These are phyloP conservation scores for Sprattus sprattus DNA, from an alignment of 2,113 vertebrate species.

Conservation along the genomic window DNA sequence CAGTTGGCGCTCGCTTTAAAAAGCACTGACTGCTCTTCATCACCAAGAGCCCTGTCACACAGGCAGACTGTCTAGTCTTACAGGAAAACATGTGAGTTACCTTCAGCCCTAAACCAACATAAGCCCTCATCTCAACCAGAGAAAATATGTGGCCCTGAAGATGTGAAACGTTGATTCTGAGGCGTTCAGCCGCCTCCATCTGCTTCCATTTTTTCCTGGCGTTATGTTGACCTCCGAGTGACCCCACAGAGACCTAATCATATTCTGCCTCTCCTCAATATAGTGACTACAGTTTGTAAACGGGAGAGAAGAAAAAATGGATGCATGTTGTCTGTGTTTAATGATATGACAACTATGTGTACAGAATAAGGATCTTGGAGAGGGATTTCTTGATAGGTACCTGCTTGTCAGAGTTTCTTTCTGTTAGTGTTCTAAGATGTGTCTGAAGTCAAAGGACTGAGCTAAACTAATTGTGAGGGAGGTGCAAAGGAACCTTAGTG, in stretches of 20 bases:
- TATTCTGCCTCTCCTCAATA: not conserved
- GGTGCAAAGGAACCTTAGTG: slow-evolving; percentile 23
- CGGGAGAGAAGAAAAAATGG: not conserved
- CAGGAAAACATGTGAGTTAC: slow-evolving; percentile 19
- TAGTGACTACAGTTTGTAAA: not conserved
- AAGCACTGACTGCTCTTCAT: slow-evolving; percentile 6
- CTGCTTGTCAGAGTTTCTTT: not conserved
- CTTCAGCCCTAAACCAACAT: slow-evolving; percentile 31
- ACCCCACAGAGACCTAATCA: slow-evolving; percentile 28
- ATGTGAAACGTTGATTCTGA: slow-evolving; percentile 7
- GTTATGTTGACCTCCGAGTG: slow-evolving; percentile 43
- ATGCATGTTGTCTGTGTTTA: not conserved
- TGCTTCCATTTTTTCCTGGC: slow-evolving; percentile 45
- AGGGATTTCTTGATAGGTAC: not conserved
- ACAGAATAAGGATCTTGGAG: not conserved
- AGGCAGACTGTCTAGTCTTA: not conserved
- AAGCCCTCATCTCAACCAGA: slow-evolving; percentile 43
- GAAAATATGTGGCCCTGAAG: slow-evolving; percentile 31
- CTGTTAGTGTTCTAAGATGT: not conserved
- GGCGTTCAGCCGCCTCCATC: slow-evolving; percentile 38
- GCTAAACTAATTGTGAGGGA: not conserved
- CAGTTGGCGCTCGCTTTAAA: not conserved
- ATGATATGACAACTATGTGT: not conserved
- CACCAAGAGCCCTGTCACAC: not conserved
- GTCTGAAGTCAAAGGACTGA: not conserved